Evolutionary conservation across 2,113 vertebrate species (phyloP).

Genomic region (Gobius niger): DNA sequence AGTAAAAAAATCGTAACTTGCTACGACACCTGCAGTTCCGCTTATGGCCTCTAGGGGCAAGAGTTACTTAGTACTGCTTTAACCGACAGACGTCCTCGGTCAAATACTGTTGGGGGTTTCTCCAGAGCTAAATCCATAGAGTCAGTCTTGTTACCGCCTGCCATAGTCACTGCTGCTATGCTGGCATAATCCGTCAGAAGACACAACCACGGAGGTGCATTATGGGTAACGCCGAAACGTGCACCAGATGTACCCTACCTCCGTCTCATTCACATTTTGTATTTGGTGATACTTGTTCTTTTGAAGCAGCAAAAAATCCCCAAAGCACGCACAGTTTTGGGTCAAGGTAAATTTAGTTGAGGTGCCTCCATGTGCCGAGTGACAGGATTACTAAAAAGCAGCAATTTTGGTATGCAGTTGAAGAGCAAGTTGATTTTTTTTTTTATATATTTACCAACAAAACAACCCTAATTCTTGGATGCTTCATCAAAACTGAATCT

Average conservation of each 20-base stretch:
- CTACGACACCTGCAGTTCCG: no score
- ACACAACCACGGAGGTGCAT: neutral
- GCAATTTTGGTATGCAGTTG: neutral
- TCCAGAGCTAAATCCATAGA: conserved; percentile 33
- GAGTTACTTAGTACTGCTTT: conserved; percentile 62
- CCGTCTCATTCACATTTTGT: conserved; percentile 17
- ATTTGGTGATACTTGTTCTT: conserved; percentile 8
- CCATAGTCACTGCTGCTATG: conserved; percentile 13
- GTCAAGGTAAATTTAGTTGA: conserved; percentile 3
- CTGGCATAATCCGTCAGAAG: conserved; percentile 19
- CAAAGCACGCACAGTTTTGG: neutral
- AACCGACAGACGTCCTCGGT: conserved; percentile 61
- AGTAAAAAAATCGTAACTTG: no score
- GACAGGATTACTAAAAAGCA: neutral
- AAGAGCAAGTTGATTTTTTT: neutral
- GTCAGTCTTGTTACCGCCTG: conserved; percentile 43
- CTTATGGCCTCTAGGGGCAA: no score
- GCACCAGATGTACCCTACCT: neutral
- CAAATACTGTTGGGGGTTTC: conserved; percentile 4
- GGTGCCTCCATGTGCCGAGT: neutral
- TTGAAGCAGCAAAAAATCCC: neutral
- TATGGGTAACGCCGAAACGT: neutral
- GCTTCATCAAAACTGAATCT: no score
- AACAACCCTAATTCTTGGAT: no score
- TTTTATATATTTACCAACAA: no score